Conservation (phyloP, 2,797 vertebrate genomes). For the Melanotaenia pygmaea region DNA sequence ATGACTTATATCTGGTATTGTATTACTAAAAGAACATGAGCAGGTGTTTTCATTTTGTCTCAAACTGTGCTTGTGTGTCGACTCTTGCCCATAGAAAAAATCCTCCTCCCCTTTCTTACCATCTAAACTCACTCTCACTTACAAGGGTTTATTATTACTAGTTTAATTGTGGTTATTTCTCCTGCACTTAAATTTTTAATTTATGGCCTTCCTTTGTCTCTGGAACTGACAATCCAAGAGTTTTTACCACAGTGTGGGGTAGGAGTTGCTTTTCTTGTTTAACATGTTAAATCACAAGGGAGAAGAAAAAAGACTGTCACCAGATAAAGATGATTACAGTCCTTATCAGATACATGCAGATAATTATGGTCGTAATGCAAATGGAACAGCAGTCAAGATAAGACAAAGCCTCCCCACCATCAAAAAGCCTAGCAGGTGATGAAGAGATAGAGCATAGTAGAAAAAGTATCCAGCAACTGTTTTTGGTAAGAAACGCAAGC, state of each 20-base stretch:
- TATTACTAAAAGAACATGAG: constrained; percentile 56
- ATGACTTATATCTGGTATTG: constrained; percentile 61
- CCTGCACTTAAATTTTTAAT: constrained; percentile 24
- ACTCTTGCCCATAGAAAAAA: constrained; percentile 24
- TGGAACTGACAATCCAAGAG: constrained; percentile 32
- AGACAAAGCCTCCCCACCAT: constrained; percentile 55
- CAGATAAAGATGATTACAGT: constrained; percentile 78
- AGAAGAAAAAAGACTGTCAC: constrained; percentile 52
- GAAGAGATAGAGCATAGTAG: constrained; percentile 50
- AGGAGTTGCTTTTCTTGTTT: constrained; percentile 57
- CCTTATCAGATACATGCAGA: constrained; percentile 76
- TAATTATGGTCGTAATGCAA: constrained; percentile 77
- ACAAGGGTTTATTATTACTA: neutral
- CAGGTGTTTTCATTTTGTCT: constrained; percentile 67
- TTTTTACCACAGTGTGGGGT: constrained; percentile 31
- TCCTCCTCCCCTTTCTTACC: neutral
- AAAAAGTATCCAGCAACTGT: constrained; percentile 49
- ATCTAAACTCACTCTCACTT: constrained; percentile 4
- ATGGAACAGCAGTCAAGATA: constrained; percentile 71
- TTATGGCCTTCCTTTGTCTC: constrained; percentile 29
- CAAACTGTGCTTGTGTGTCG: constrained; percentile 32
- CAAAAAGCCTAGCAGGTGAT: constrained; percentile 65
- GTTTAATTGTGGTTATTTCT: constrained; percentile 7
- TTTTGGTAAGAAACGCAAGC: constrained; percentile 59
- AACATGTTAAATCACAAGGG: constrained; percentile 54